phyloP scores from a whole-genome alignment of 2,113 vertebrate species.

The Bubo scandiacus region DNA sequence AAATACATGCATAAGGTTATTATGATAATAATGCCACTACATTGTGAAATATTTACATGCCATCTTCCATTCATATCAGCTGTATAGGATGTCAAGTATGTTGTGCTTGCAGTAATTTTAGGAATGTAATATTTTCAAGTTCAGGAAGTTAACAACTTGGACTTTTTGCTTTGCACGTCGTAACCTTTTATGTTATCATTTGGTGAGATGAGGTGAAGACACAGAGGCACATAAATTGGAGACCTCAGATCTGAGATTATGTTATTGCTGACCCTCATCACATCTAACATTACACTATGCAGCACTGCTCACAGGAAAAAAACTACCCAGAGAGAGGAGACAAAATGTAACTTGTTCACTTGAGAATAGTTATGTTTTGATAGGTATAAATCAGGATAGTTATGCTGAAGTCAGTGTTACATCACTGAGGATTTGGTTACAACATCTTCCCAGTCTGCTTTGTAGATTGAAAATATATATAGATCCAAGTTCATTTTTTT shows the following conservation, averaged over 20 bases:
- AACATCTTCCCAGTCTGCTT: background rate
- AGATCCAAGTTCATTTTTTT: background rate
- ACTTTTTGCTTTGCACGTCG: constrained; percentile 62
- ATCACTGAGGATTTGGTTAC: background rate
- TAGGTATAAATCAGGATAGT: constrained; percentile 1
- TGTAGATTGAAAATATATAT: background rate
- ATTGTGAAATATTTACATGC: constrained; percentile 39
- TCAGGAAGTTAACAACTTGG: constrained; percentile 71
- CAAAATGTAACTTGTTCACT: background rate
- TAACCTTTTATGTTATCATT: constrained; percentile 69
- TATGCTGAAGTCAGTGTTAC: background rate
- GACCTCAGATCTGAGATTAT: constrained; percentile 44
- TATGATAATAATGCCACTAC: background rate
- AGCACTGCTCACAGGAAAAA: background rate
- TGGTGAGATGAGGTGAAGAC: constrained; percentile 47
- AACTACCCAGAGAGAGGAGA: background rate
- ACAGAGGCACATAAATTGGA: constrained; percentile 2
- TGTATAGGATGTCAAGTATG: constrained; percentile 63
- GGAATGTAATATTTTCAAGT: constrained; percentile 67
- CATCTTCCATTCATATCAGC: constrained; percentile 45
- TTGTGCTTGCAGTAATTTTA: constrained; percentile 46
- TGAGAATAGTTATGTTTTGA: background rate
- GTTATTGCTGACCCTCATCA: constrained; percentile 18
- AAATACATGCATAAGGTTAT: background rate
- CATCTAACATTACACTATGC: background rate